Percentiles rank a stretch among this genome's conserved stretches.
These are phyloP conservation scores for Melitaea cinxia DNA, from an alignment of 1,140 invertebrate species.

Conservation along the genomic window DNA sequence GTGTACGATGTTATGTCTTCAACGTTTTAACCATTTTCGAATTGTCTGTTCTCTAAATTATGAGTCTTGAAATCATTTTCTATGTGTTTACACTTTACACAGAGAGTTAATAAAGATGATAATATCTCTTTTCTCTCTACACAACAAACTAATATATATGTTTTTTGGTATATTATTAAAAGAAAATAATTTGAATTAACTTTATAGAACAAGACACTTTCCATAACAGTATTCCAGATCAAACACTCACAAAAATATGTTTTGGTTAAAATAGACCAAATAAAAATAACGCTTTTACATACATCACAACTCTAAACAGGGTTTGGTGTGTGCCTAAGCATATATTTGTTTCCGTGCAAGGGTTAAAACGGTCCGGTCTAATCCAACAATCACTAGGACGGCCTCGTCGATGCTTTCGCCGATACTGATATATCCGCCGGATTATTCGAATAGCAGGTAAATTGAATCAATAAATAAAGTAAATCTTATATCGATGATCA, in stretches of 20 bases:
- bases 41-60: too few relatives aligned
- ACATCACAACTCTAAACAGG: conserved; percentile 23
- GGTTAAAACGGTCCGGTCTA: conserved; percentile 80
- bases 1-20: conserved; percentile 14
- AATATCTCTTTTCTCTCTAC: neutral
- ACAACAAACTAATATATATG: too few relatives aligned
- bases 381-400: conserved; percentile 79
- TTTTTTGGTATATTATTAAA: too few relatives aligned
- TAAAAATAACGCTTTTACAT: neutral
- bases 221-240: too few relatives aligned
- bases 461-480: conserved; percentile 3
- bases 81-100: neutral
- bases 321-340: conserved; percentile 60
- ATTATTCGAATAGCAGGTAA: conserved; percentile 90
- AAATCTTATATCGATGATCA: neutral
- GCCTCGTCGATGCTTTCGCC: conserved; percentile 87
- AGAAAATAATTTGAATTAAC: too few relatives aligned
- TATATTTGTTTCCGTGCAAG: conserved; percentile 69
- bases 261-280: neutral
- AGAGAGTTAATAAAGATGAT: neutral
- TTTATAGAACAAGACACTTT: too few relatives aligned
- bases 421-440: conserved; percentile 87
- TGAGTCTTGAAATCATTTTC: neutral
- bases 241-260: too few relatives aligned
- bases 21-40: neutral